Evolutionary conservation across 2,888 invertebrate genomes (phyloP), one percentile per base, ranked within the genome.

Genomic region (Protodeltote pygarga): DNA sequence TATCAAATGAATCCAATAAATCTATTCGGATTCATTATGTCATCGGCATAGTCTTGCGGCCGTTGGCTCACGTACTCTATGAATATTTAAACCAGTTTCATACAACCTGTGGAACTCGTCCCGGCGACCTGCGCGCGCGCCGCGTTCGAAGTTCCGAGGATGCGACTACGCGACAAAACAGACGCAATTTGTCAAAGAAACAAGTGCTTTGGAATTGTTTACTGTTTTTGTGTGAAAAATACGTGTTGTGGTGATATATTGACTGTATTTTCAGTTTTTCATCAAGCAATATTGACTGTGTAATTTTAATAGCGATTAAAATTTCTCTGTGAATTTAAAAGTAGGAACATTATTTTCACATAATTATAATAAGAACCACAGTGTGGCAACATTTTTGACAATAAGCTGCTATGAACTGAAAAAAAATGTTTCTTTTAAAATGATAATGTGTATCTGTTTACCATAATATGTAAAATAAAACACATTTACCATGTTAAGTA

Each of bases 51-150:
- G 77, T 73, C 75, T 54, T 61, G 75, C 75, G 84, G 84, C 66
- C 85, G 75, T 81, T 82, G 83, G 61, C 81, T 69, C 64, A 58
- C 60, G 77, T 75, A 76, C 79, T 76, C 78, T 82, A 82, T 83
- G 82, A 82, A 85, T 85, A 83, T 84, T 79, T 75, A 83, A 86
- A 88, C 87, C 84, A 70, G 87, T 83, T 83, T 54, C 42, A 59
- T 58, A 67, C 71, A 72, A 66, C 74, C 70, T 73, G 77, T 69
- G 59, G 68, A 77, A 79, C 79, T 69, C 62, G 80, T 75, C 73
- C 45, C 45, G 48, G 38, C 48, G 52, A 52, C 38, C 52, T 58
- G 60, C 66, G 65, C 59, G 63, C 53, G 50, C 64, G 41, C 58
- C 46, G 21, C 34, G 34, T 20, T 38, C 40, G 20, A 34, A 46